These are phyloP conservation scores for Littorina saxatilis DNA, from an alignment of 1,140 invertebrate species.

Conservation along the genomic window DNA sequence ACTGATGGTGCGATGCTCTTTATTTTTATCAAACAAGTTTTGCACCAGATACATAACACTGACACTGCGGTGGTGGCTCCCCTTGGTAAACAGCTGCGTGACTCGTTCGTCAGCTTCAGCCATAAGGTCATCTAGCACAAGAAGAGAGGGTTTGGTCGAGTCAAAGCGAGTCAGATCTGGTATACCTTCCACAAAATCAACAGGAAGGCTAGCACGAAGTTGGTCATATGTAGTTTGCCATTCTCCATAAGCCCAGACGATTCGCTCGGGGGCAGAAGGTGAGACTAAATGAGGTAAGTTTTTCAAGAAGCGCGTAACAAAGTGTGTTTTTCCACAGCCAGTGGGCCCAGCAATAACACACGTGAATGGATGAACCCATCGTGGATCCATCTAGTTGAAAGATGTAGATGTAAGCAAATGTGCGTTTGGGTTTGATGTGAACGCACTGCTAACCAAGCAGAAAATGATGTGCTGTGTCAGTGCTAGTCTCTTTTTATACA, in stretches of 20 bases:
- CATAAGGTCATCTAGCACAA: constrained; percentile 45
- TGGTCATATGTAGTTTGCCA: constrained; percentile 31
- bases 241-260: constrained; percentile 41
- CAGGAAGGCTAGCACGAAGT: too few relatives aligned
- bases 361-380: too few relatives aligned
- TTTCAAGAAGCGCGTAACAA: too few relatives aligned
- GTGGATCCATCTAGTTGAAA: too few relatives aligned
- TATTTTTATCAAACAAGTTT: constrained; percentile 45
- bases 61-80: constrained; percentile 34
- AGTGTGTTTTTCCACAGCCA: not conserved
- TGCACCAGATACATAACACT: too few relatives aligned
- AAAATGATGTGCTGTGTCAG: too few relatives aligned
- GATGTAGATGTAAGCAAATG: too few relatives aligned
- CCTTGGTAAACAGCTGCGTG: constrained; percentile 40
- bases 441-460: too few relatives aligned
- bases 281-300: not conserved
- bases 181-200: not conserved
- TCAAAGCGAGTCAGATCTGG: too few relatives aligned
- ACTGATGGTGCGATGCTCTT: constrained; percentile 44
- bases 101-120: constrained; percentile 26
- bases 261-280: not conserved
- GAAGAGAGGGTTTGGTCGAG: not conserved
- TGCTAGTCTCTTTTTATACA: too few relatives aligned
- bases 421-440: too few relatives aligned
- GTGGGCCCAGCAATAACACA: too few relatives aligned